Percentiles rank a stretch among this genome's conserved stretches.
phyloP scores from a whole-genome alignment of 1,140 invertebrate genomes.

The Leptinotarsa defecta region DNA sequence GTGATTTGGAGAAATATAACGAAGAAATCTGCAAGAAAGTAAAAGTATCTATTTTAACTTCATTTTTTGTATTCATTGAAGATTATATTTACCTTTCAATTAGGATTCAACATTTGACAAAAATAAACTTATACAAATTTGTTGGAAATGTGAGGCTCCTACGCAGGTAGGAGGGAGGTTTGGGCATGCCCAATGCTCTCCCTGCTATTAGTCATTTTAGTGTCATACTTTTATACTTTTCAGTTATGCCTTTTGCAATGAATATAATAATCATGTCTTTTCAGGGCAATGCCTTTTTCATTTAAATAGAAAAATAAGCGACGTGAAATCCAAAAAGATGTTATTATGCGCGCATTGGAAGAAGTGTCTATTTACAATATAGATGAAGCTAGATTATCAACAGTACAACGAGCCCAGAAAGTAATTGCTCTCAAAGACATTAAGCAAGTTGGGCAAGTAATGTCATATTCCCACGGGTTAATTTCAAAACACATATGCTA shows the following conservation, averaged over 20 bases:
- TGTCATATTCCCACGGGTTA: slow-evolving; percentile 35
- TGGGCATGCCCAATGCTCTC: not conserved
- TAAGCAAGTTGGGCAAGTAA: slow-evolving; percentile 56
- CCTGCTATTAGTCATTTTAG: not conserved
- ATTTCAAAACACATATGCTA: too few relatives aligned
- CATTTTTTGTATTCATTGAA: not conserved
- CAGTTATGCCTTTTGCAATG: not conserved
- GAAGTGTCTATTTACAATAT: slow-evolving; percentile 11
- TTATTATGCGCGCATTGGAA: not conserved
- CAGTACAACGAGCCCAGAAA: slow-evolving; percentile 47
- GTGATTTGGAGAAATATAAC: too few relatives aligned
- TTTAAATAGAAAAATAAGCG: not conserved
- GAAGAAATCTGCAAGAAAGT: not conserved
- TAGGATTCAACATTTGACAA: not conserved
- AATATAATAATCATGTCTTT: not conserved
- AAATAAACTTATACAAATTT: not conserved
- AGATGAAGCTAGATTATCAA: slow-evolving; percentile 49
- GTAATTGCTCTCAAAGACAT: slow-evolving; percentile 53
- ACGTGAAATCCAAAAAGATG: not conserved
- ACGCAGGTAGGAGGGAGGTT: not conserved
- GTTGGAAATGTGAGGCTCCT: not conserved
- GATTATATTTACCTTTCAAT: too few relatives aligned
- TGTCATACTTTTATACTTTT: not conserved
- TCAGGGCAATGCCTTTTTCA: not conserved
- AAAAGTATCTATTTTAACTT: not conserved